A percentile compares a stretch with the other conserved stretches of the same genome.
Evolutionary conservation across 2,113 vertebrate species (phyloP).

Genomic region (Prunella himalayana): DNA sequence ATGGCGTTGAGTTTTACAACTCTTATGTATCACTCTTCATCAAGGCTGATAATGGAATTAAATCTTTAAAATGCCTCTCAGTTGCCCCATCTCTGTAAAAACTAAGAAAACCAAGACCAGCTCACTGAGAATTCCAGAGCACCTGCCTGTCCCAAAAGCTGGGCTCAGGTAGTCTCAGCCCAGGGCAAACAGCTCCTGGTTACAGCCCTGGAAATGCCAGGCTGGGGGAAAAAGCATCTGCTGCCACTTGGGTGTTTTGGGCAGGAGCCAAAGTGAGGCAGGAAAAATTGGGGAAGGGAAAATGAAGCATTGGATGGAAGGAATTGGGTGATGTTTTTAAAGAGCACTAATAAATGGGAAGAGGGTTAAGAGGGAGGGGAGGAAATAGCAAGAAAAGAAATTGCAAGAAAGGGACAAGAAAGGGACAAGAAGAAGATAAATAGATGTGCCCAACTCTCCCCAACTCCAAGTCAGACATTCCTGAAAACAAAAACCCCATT

Average conservation of each 20-base stretch:
- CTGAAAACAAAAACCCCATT: background rate
- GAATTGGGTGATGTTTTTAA: fast-evolving
- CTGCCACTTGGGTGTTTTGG: background rate
- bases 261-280: background rate
- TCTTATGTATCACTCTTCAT: background rate
- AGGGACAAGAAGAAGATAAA: background rate
- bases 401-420: background rate
- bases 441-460: background rate
- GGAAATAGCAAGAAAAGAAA: too few relatives aligned
- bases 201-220: background rate
- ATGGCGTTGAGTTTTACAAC: background rate
- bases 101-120: background rate
- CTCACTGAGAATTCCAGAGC: background rate
- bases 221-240: background rate
- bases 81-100: background rate
- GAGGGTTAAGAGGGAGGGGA: too few relatives aligned
- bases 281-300: background rate
- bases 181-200: background rate
- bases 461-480: background rate
- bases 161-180: background rate
- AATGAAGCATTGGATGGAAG: background rate
- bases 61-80: background rate
- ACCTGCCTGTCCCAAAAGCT: background rate
- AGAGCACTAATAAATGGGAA: background rate
- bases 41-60: background rate